Conservation (phyloP, 2,797 vertebrate genomes). For the Pteropus rufus region DNA sequence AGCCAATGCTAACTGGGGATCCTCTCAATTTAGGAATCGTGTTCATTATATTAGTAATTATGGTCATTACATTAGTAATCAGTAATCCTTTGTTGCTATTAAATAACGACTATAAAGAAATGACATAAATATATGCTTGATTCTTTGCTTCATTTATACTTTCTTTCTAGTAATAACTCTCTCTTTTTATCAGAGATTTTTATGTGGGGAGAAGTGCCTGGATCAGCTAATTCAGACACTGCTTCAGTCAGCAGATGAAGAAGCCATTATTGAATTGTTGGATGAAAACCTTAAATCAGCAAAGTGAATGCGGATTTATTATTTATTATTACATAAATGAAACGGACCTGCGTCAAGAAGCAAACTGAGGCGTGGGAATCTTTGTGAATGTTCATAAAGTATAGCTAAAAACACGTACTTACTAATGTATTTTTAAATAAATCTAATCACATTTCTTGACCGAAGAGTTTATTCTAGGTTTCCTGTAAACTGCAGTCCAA, state of each 20-base stretch:
- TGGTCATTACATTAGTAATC: neutral
- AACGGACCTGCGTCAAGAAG: conserved; percentile 25
- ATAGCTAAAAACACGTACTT: neutral
- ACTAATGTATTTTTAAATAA: conserved; percentile 15
- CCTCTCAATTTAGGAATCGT: neutral
- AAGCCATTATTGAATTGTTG: conserved; percentile 86
- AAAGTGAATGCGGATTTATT: conserved; percentile 53
- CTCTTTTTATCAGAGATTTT: conserved; percentile 86
- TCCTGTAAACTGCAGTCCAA: neutral
- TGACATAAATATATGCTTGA: neutral
- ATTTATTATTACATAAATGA: conserved; percentile 41
- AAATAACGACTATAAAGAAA: neutral
- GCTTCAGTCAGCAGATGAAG: conserved; percentile 84
- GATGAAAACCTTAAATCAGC: conserved; percentile 78
- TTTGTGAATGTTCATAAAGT: conserved; percentile 31
- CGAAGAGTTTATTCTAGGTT: conserved; percentile 4
- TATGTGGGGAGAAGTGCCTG: conserved; percentile 88
- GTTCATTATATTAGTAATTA: no score
- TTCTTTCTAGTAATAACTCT: conserved; percentile 31
- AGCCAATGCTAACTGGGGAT: neutral
- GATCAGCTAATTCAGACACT: conserved; percentile 88
- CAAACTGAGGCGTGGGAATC: conserved; percentile 4
- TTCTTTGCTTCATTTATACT: neutral
- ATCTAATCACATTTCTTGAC: neutral
- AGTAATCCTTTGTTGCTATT: neutral